Evolutionary conservation across 1,140 invertebrate genomes (phyloP), one percentile per base, ranked within the genome.

Genomic region (Drepana arcuata): DNA sequence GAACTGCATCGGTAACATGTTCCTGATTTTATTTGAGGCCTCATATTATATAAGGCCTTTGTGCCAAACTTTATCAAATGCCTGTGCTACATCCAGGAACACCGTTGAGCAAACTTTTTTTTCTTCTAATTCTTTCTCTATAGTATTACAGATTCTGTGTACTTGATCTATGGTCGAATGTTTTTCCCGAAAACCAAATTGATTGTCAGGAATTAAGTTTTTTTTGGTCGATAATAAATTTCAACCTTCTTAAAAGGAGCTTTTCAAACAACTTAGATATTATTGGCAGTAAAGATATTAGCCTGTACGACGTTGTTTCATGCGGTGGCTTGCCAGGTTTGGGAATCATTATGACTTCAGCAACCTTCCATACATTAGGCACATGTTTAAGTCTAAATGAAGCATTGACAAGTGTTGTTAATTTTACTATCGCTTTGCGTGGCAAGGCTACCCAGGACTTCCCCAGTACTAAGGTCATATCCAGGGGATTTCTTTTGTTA

Each of bases 221-320:
- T n/a, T 11, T 7, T 14, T 53, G 36, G 7, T 47, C 21, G 10
- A 23, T 25, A 23, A 34, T 25, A 23, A 23, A 13, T 41, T 61
- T 64, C 6, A 74, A 24, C 33, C 54, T 48, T 28, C 47, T 56
- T 4, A 66, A 29, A 2, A 74, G 13, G 1, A 70, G n/a, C 31
- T 55, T 68, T 39, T 74, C 61, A 30, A 65, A 61, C 7, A 62
- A 1, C 48, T 79, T 66, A 7, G 38, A 52, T 0, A 59, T 12
- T 2, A 51, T 42, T 16, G 62, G 49, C 5, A 73, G 18, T 1
- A 69, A 36, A 7, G 38, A 59, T 6, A 75, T 75, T 1, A 59
- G 59, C 21, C 62, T 44, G 24, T 75, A 66, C 0, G 56, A 63
- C 26, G 38, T 40, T 7, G 40, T 41, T 5, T 57, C 30, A 14